Percentiles rank a stretch among this genome's conserved stretches.
These are phyloP conservation scores for Colletes latitarsis DNA, from an alignment of 1,140 invertebrate species.

Conservation along the genomic window DNA sequence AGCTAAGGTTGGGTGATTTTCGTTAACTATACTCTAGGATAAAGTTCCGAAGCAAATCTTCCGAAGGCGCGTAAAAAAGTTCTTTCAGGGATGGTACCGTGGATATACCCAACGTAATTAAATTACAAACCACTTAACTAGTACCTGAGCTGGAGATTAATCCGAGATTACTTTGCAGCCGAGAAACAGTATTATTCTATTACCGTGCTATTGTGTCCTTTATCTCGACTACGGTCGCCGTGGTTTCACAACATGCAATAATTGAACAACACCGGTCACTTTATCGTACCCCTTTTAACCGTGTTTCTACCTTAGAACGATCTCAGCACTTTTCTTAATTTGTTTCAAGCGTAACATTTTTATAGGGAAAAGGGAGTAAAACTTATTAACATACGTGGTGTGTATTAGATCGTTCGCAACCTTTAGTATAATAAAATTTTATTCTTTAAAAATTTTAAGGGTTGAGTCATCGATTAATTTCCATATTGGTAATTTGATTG, in stretches of 20 bases:
- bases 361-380: background rate
- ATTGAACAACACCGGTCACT: slow-evolving; percentile 25
- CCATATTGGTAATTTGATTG: too few species aligned
- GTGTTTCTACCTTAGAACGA: background rate
- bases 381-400: too few species aligned
- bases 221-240: slow-evolving; percentile 31
- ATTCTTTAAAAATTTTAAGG: too few species aligned
- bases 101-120: slow-evolving; percentile 32
- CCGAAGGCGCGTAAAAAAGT: background rate
- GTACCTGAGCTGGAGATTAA: slow-evolving; percentile 47
- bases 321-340: background rate
- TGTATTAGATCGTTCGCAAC: too few species aligned
- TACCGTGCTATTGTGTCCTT: slow-evolving; percentile 34
- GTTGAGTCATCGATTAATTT: too few species aligned
- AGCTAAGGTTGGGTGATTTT: background rate
- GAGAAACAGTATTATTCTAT: slow-evolving; percentile 46
- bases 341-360: background rate
- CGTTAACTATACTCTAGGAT: background rate
- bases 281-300: slow-evolving; percentile 10
- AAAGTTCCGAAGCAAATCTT: background rate
- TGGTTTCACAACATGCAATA: slow-evolving; percentile 28
- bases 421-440: too few species aligned
- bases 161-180: slow-evolving; percentile 43
- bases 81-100: background rate
- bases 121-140: slow-evolving; percentile 50